Percentiles rank a stretch among this genome's conserved stretches.
Evolutionary conservation across 2,797 vertebrate species (phyloP).

Genomic region (Setipinna tenuifilis): DNA sequence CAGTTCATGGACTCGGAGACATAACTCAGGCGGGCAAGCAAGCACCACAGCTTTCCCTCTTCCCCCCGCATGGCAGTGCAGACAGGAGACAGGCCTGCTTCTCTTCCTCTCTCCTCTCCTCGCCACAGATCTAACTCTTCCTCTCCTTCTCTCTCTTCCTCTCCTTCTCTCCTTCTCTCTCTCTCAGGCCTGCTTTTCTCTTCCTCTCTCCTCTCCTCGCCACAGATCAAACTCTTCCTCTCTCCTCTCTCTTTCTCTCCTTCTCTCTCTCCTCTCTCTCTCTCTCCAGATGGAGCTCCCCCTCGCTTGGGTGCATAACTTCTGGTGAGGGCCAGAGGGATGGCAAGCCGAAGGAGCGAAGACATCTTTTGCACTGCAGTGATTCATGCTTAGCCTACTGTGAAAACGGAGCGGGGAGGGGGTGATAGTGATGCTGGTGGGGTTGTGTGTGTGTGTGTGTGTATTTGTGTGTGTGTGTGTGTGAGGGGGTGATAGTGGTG

Average conservation of each 20-base stretch:
- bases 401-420: conserved; percentile 22
- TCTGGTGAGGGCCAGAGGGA: conserved; percentile 56
- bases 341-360: conserved; percentile 29
- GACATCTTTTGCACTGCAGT: conserved; percentile 42
- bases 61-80: neutral
- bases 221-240: conserved; percentile 46
- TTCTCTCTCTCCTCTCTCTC: neutral
- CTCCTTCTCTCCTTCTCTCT: neutral
- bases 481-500: too few species aligned
- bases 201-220: neutral
- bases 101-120: neutral
- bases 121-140: conserved; percentile 46
- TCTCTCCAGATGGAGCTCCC: conserved; percentile 62
- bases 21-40: neutral
- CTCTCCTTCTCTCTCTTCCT: neutral
- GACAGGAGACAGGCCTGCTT: neutral
- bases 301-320: conserved; percentile 59
- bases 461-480: too few species aligned
- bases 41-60: neutral
- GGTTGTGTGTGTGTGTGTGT: too few species aligned
- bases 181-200: neutral
- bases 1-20: conserved; percentile 43
- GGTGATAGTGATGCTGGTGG: neutral
- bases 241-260: neutral
- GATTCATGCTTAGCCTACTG: conserved; percentile 42